Evolutionary conservation across 2,888 invertebrate genomes (phyloP), one percentile per base, ranked within the genome.

Genomic region (Quadriops clusia): DNA sequence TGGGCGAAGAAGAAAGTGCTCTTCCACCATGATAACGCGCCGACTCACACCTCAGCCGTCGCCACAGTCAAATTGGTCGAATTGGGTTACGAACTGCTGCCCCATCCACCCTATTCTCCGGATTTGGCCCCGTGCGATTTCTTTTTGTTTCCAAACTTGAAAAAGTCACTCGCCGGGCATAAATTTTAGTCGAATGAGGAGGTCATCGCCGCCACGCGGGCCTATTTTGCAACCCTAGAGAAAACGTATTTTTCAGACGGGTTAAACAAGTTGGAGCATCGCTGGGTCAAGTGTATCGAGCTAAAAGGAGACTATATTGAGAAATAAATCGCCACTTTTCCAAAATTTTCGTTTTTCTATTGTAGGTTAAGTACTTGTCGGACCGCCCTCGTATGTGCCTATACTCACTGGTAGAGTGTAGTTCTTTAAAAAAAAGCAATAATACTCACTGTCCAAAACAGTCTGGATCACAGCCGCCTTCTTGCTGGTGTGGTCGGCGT

Each of bases 391-490:
- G n/a, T n/a, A n/a, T n/a, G n/a, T n/a, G n/a, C n/a, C n/a, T n/a
- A n/a, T n/a, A n/a, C n/a, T n/a, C n/a, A n/a, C n/a, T n/a, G n/a
- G n/a, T n/a, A n/a, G n/a, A n/a, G n/a, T n/a, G n/a, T n/a, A n/a
- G n/a, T n/a, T n/a, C n/a, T n/a, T n/a, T n/a, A n/a, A n/a, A n/a
- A n/a, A n/a, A n/a, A n/a, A n/a, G n/a, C n/a, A n/a, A n/a, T n/a
- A n/a, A n/a, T n/a, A n/a, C n/a, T n/a, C n/a, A n/a, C n/a, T 54
- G 43, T 43, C 56, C 49, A 44, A 61, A 58, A 47, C 46, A 9
- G 40, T 47, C 24, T 44, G 43, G 4, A 50, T 38, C 5, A 44
- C 44, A 17, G 42, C 39, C 10, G 41, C 40, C 14, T 17, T 33
- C 12, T 33, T 33, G n/a, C n/a, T n/a, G 30, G 10, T 34, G 10